Base-by-base conservation (phyloP, 2,888 invertebrate species). In the Melipona beecheii region DNA sequence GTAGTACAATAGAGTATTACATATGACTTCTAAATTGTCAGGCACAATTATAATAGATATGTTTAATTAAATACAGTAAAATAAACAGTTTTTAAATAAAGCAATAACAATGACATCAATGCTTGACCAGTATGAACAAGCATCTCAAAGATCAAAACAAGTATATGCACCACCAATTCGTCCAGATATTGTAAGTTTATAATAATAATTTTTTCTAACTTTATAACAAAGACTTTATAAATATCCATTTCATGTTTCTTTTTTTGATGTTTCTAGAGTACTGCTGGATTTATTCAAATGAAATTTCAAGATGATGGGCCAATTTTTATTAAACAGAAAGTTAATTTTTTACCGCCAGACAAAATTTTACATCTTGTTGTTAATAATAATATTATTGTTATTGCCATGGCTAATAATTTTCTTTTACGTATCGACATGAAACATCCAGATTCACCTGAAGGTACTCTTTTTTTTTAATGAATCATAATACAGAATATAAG, bases 281-380 rank as follows among this genome's bases (percentile, higher is more conserved):
- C 95, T 6, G 93, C 95, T 80, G 95, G 96, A 27, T 96, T 95
- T 87, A 95, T 96, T 62, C 95, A 96, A 90, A 95, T 96, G 95
- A 95, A 95, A 80, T 92, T 96, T 31, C 96, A 97, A 90, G 97
- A 97, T 90, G 98, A 98, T 87, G 95, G 96, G 27, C 98, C 98
- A 15, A 98, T 99, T 94, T 98, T 99, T 94, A 97, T 96, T 54
- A 98, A 97, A 94, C 97, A 97, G 87, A 97, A 97, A 94, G 97
- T 98, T 94, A 97, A 97, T 90, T 96, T 98, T 87, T 96, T 96
- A 82, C 97, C 98, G 1, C 96, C 97, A 0, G 97, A 97, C 89
- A 96, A 96, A 83, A 97, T 99, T 86, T 96, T 97, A 4, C 97
- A 98, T 93, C 95, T 98, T 78, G 96, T 96, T 3, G 97, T 98